A percentile compares a stretch with the other conserved stretches of the same genome.
These are phyloP conservation scores for Saccostrea glomerata DNA, from an alignment of 1,140 invertebrate genomes.

Conservation along the genomic window DNA sequence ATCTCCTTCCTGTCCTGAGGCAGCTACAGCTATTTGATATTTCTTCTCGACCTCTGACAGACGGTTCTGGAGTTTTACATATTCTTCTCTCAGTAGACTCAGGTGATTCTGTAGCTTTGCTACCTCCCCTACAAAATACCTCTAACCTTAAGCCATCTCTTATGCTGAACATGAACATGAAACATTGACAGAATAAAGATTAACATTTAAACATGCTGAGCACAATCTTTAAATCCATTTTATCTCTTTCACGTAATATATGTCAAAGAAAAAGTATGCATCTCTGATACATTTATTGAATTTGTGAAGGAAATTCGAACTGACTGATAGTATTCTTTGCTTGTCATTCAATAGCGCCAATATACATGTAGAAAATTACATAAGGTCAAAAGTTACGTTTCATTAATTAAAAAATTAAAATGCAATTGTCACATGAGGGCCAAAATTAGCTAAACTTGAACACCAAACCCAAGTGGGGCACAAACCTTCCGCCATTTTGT, in stretches of 20 bases:
- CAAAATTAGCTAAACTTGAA: too few relatives aligned
- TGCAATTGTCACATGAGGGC: too few relatives aligned
- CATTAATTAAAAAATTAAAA: too few relatives aligned
- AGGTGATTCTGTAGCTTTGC: constrained; percentile 92
- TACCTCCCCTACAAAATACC: constrained; percentile 65
- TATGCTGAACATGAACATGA: too few relatives aligned
- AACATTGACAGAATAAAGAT: too few relatives aligned
- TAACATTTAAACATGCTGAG: too few relatives aligned
- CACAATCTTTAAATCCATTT: too few relatives aligned
- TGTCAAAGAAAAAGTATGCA: neutral
- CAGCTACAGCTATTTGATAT: constrained; percentile 87
- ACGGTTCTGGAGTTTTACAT: constrained; percentile 91
- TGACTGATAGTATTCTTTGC: neutral
- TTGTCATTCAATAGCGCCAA: too few relatives aligned
- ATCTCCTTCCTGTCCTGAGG: constrained; percentile 82
- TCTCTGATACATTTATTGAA: neutral
- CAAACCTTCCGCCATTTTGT: constrained; percentile 41
- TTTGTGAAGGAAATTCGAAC: neutral
- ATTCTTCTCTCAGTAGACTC: constrained; percentile 91
- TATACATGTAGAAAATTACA: too few relatives aligned
- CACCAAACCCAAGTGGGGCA: neutral
- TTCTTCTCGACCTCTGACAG: constrained; percentile 91
- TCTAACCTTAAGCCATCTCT: too few relatives aligned
- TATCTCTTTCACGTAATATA: too few relatives aligned
- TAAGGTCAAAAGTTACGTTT: too few relatives aligned